Base-by-base conservation (phyloP, 2,113 vertebrate species). In the cattle (Bos taurus) region DNA sequence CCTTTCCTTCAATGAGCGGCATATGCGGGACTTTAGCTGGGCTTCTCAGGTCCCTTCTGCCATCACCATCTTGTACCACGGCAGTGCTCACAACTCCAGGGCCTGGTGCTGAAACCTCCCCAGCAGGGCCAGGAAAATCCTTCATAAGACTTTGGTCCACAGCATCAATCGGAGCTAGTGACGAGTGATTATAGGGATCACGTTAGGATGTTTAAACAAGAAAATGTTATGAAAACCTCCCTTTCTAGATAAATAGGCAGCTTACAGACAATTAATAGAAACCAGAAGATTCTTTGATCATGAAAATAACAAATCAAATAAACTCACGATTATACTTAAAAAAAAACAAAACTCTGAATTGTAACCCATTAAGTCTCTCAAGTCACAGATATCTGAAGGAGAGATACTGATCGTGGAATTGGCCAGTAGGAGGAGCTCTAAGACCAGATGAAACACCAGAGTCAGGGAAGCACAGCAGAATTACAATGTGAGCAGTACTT, bases 141-240 rank as follows among this genome's bases (percentile, higher is more conserved):
- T 98, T 98, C 43, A 95, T 83, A 93, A 99, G 97, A 91, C 98
- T 99, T 95, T 98, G 98, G 96, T 99, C 99, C 25, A 99, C 98
- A 95, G 99, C 98, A 97, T 99, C 99, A 98, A 99, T 82, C 0
- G 99, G 99, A 98, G 99, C 99, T 99, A 86, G 94, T n/a, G 74
- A 28, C 96, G 57, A 98, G 97, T 52, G 59, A 43, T 13, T 94
- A 96, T 48, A 36, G 23, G 3, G 17, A 92, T 93, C 88, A 85
- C 23, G 50, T 87, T 43, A 90, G 30, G 48, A 83, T n/a, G 28
- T 7, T 26, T 30, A 64, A 90, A 89, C 19, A 2, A 12, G 43
- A 74, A 48, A 43, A 48, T 5, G 23, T 74, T 8, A 92, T 9
- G 11, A 21, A 92, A 81, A 43, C 30, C 17, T 56, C 7, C 30